phyloP scores from a whole-genome alignment of 2,888 invertebrate species.

The Zaprionus bogoriensis region DNA sequence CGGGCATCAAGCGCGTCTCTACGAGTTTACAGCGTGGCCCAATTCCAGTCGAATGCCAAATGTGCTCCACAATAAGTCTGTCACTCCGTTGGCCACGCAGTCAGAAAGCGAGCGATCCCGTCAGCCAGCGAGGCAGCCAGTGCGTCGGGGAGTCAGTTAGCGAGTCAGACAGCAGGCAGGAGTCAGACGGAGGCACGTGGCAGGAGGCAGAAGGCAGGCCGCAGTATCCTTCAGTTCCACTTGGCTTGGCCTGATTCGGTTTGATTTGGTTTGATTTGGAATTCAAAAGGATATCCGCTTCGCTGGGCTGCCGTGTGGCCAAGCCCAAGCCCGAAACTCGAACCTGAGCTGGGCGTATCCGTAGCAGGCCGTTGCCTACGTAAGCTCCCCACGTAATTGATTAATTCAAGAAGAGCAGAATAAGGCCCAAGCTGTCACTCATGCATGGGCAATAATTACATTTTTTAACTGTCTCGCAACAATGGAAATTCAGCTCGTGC shows the following conservation, averaged over 20 bases:
- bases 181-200: too few species aligned
- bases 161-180: slow-evolving; percentile 20
- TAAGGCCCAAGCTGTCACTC: slow-evolving; percentile 1
- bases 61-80: slow-evolving; percentile 7
- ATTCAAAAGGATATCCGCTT: slow-evolving; percentile 67
- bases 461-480: slow-evolving; percentile 11
- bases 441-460: slow-evolving; percentile 54
- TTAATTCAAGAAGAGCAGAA: slow-evolving; percentile 32
- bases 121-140: neutral
- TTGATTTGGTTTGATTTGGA: slow-evolving; percentile 59
- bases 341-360: slow-evolving; percentile 11
- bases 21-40: slow-evolving; percentile 3
- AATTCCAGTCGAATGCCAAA: neutral
- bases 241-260: slow-evolving; percentile 57
- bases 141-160: slow-evolving; percentile 3
- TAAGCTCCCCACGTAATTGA: slow-evolving; percentile 46
- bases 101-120: slow-evolving; percentile 24
- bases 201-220: slow-evolving; percentile 32
- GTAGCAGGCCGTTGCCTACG: neutral
- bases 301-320: slow-evolving; percentile 37
- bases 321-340: neutral
- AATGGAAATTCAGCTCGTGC: slow-evolving; percentile 19
- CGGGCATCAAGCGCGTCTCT: slow-evolving; percentile 15
- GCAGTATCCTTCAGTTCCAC: slow-evolving; percentile 69
- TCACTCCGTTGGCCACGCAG: neutral